phyloP scores from a whole-genome alignment of 2,797 vertebrate genomes.

The Furcifer pardalis region DNA sequence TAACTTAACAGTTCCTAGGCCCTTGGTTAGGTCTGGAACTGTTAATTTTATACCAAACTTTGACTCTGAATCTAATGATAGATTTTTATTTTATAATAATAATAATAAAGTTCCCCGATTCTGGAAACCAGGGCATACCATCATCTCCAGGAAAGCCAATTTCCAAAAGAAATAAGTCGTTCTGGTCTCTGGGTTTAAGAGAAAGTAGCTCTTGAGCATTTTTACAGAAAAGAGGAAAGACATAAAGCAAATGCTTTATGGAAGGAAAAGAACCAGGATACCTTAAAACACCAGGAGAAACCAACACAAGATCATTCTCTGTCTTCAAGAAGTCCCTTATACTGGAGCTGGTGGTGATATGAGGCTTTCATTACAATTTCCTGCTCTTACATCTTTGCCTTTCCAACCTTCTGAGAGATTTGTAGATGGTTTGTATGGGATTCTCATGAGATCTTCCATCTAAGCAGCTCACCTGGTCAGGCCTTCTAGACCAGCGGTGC shows the following conservation, averaged over 20 bases:
- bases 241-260: slow-evolving; percentile 25
- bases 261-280: slow-evolving; percentile 39
- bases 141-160: slow-evolving; percentile 43
- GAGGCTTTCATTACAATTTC: no score
- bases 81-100: no score
- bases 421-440: no score
- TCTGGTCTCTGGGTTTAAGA: slow-evolving; percentile 8
- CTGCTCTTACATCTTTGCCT: no score
- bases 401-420: background rate
- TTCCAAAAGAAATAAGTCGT: slow-evolving; percentile 14
- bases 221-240: slow-evolving; percentile 33
- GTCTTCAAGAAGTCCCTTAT: background rate
- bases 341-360: background rate
- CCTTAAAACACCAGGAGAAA: background rate
- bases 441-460: background rate
- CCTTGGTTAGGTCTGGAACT: no score
- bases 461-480: no score
- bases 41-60: no score
- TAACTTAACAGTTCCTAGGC: no score
- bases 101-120: background rate
- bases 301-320: slow-evolving; percentile 25
- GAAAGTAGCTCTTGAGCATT: slow-evolving; percentile 20
- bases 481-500: no score
- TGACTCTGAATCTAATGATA: no score
- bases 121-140: slow-evolving; percentile 23